Base-by-base conservation (phyloP, 2,797 vertebrate genomes). In the Melanotaenia boesemani region DNA sequence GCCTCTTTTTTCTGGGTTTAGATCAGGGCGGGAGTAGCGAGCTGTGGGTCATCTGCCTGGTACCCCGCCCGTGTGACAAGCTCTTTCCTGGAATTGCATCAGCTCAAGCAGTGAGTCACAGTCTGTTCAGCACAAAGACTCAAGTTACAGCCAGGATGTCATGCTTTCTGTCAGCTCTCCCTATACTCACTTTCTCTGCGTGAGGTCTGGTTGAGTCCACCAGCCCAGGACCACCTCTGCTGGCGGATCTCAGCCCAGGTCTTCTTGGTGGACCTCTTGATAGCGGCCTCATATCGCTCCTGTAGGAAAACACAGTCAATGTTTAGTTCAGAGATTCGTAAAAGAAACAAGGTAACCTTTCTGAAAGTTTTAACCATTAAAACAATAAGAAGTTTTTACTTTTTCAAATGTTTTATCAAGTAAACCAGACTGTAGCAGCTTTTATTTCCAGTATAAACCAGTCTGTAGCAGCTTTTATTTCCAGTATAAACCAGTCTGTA, bases 221-320 rank as follows among this genome's bases (percentile, higher is more conserved):
- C 97, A 0, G 98, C 97, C 97, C 97, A 99, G 32, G 97, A 99
- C 97, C 97, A 99, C 77, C 97, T 93, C 93, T 99, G 97, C 91
- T 98, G 97, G 74, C 97, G 96, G 92, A 99, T 99, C 92, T 99
- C 97, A 0, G 97, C 96, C 98, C 98, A 99, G 0, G 97, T 98
- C 93, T 98, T 99, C 95, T 98, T 99, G 22, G 95, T 95, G 0
- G 96, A 97, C 79, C 97, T 92, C 92, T 96, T 98, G 84, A 99
- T 97, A 16, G 96, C 98, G 0, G 97, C 93, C 83, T 99, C 97
- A 0, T 99, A 99, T 76, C 97, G 94, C 82, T 98, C 96, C 98
- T 99, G 91, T 6, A 67, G 44, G 30, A 48, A 0, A 8, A 1
- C 12, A 36, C 1, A 34, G 50, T 16, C 15, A 1, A 34, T 26